These are phyloP conservation scores for Cottoperca gobio DNA, from an alignment of 2,797 vertebrate genomes.

Conservation along the genomic window DNA sequence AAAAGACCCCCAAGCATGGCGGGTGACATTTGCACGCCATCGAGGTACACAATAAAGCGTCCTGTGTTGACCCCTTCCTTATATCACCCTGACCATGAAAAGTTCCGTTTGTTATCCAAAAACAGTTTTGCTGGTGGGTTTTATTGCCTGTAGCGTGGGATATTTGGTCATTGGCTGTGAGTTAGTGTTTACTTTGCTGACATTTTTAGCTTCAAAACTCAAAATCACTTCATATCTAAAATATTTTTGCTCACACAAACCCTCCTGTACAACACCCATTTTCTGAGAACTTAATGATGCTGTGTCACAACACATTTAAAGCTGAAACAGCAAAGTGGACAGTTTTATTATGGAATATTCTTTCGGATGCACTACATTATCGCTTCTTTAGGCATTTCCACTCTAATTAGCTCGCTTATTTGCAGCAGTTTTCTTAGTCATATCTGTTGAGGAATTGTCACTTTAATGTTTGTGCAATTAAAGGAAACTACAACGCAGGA, in stretches of 20 bases:
- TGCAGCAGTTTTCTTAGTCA: conserved; percentile 38
- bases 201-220: conserved; percentile 1
- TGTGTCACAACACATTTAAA: conserved; percentile 29
- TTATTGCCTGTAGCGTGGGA: conserved; percentile 5
- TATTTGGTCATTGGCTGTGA: conserved; percentile 34
- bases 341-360: conserved; percentile 7
- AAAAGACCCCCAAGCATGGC: conserved; percentile 49
- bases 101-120: conserved; percentile 27
- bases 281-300: background rate
- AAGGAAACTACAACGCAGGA: conserved; percentile 47
- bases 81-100: conserved; percentile 35
- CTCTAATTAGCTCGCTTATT: conserved; percentile 52
- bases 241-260: background rate
- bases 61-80: conserved; percentile 44
- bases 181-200: conserved; percentile 26
- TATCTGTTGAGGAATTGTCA: conserved; percentile 54
- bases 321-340: conserved; percentile 25
- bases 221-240: background rate
- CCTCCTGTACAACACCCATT: background rate
- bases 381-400: conserved; percentile 32
- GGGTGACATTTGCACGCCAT: conserved; percentile 48
- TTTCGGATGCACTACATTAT: conserved; percentile 17
- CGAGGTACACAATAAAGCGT: conserved; percentile 19
- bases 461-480: conserved; percentile 61
- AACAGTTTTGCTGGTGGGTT: conserved; percentile 8